A percentile compares a stretch with the other conserved stretches of the same genome.
Evolutionary conservation across 2,797 vertebrate genomes (phyloP).

Genomic region (Microchirus variegatus): DNA sequence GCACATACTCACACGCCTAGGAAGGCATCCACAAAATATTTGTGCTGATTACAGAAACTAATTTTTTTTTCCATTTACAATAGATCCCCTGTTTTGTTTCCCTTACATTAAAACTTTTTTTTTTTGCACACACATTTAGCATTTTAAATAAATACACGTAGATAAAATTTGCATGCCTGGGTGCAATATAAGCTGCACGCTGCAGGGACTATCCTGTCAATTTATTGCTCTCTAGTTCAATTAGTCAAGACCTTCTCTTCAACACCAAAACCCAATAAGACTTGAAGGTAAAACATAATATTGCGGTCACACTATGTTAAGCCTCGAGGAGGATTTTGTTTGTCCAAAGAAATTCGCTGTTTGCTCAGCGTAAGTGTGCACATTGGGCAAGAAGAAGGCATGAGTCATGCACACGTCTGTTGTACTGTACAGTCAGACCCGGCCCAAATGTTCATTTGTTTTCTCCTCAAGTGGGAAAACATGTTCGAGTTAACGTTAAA

Average conservation of each 20-base stretch:
- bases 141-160: too few relatives aligned
- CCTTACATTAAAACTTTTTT: background rate
- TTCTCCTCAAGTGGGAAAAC: constrained; percentile 53
- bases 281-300: constrained; percentile 26
- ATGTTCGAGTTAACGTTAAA: constrained; percentile 46
- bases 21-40: constrained; percentile 19
- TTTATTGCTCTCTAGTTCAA: too few relatives aligned
- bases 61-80: background rate
- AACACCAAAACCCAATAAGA: constrained; percentile 23
- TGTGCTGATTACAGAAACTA: background rate
- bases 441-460: constrained; percentile 53
- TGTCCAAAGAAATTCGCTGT: constrained; percentile 29
- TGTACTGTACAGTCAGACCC: constrained; percentile 9
- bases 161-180: too few relatives aligned
- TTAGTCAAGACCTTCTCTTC: too few relatives aligned
- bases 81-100: background rate
- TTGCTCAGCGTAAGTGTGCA: constrained; percentile 12
- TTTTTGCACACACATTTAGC: too few relatives aligned
- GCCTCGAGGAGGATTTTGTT: constrained; percentile 37
- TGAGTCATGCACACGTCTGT: constrained; percentile 32
- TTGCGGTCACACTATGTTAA: constrained; percentile 21
- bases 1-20: constrained; percentile 20
- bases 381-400: constrained; percentile 15
- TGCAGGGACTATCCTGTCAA: too few relatives aligned
- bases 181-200: too few relatives aligned